Evolutionary conservation across 2,113 vertebrate genomes (phyloP).

Genomic region (Drymodes brunneopygia): DNA sequence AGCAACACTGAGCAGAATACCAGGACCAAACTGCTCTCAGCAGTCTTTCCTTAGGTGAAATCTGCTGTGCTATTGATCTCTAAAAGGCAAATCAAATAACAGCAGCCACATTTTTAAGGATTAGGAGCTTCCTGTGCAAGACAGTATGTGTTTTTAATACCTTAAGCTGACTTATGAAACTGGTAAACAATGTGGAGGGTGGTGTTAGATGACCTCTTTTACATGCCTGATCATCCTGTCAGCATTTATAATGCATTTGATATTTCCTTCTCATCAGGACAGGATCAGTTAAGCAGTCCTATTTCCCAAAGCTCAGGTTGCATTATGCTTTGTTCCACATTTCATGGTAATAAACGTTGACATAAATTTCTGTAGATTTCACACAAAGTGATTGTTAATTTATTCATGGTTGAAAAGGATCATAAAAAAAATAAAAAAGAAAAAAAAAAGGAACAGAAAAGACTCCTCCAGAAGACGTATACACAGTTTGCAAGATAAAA

Average conservation of each 20-base stretch:
- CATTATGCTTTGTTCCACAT: slow-evolving; percentile 44
- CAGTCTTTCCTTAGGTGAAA: slow-evolving; percentile 17
- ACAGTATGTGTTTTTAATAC: slow-evolving; percentile 50
- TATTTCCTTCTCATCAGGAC: slow-evolving; percentile 42
- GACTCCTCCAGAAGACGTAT: background rate
- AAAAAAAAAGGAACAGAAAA: background rate
- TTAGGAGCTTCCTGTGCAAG: slow-evolving; percentile 50
- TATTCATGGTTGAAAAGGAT: slow-evolving; percentile 44
- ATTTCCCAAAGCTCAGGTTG: slow-evolving; percentile 53
- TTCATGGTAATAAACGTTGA: slow-evolving; percentile 45
- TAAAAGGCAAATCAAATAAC: slow-evolving; percentile 58
- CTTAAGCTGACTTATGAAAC: slow-evolving; percentile 53
- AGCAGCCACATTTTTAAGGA: slow-evolving; percentile 55
- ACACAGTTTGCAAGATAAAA: background rate
- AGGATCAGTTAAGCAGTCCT: slow-evolving; percentile 46
- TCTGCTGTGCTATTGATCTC: slow-evolving; percentile 20
- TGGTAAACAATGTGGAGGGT: slow-evolving; percentile 33
- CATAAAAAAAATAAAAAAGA: background rate
- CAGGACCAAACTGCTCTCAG: background rate
- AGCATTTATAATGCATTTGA: slow-evolving; percentile 40
- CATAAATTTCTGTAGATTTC: slow-evolving; percentile 59
- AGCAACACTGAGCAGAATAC: background rate
- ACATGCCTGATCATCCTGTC: slow-evolving; percentile 34
- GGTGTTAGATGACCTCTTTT: slow-evolving; percentile 47
- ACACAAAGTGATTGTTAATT: slow-evolving; percentile 44